Conservation (phyloP, 2,888 invertebrate species). For the Amitus sp. region DNA sequence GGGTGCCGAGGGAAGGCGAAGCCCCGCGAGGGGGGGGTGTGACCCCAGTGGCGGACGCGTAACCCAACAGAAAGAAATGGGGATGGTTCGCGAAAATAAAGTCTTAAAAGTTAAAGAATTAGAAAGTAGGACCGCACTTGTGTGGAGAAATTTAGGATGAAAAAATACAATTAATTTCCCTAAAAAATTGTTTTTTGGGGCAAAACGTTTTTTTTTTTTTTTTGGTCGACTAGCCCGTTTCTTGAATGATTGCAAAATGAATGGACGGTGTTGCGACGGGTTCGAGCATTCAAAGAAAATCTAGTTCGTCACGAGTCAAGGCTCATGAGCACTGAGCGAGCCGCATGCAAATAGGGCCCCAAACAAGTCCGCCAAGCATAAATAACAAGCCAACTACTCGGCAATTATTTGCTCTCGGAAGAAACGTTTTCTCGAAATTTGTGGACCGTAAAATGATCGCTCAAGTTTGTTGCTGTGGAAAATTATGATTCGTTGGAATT, state of each 20-base stretch:
- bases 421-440: conserved; percentile 6
- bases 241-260: conserved; percentile 7
- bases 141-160: too few species aligned
- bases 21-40: too few species aligned
- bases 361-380: conserved; percentile 50
- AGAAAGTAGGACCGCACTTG: too few species aligned
- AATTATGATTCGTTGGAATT: background rate
- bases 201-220: too few species aligned
- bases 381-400: conserved; percentile 47
- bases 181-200: too few species aligned
- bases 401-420: conserved; percentile 30
- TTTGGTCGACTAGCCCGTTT: background rate
- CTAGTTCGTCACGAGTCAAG: conserved; percentile 23
- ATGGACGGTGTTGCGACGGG: conserved; percentile 8
- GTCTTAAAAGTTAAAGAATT: too few species aligned
- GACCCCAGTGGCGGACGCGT: too few species aligned
- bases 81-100: too few species aligned
- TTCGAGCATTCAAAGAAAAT: conserved; percentile 17
- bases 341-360: conserved; percentile 37
- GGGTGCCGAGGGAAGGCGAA: too few species aligned
- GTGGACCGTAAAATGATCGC: background rate
- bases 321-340: conserved; percentile 34
- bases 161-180: too few species aligned
- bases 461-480: background rate
- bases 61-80: too few species aligned